A percentile compares a stretch with the other conserved stretches of the same genome.
phyloP scores from a whole-genome alignment of 2,113 vertebrate genomes.

The Callaeas wilsoni region DNA sequence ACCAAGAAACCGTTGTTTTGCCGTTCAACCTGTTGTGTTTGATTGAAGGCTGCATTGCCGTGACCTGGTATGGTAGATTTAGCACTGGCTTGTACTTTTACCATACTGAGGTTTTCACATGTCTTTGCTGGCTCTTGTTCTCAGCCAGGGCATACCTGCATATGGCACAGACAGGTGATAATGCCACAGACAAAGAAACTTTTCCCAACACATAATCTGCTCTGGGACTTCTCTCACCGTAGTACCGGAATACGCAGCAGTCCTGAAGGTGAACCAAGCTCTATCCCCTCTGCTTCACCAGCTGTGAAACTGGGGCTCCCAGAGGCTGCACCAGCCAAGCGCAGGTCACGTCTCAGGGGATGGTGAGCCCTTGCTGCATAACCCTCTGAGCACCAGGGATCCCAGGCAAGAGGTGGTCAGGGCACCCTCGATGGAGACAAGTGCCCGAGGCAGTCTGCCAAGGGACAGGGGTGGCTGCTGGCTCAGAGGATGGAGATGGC shows the following conservation, averaged over 20 bases:
- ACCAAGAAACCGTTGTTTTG: not conserved
- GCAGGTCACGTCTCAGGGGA: not conserved
- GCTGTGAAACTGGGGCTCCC: not conserved
- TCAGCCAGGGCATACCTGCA: not conserved
- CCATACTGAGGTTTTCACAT: not conserved
- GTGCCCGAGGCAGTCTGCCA: not conserved
- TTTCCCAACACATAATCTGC: not conserved
- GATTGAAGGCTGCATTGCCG: not conserved
- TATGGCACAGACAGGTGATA: not conserved
- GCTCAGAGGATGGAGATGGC: not conserved
- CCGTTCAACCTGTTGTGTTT: not conserved
- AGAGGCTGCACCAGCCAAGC: not conserved
- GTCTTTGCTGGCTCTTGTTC: not conserved
- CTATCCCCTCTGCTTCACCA: not conserved
- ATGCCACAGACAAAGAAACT: not conserved
- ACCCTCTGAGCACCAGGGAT: not conserved
- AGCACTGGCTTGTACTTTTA: not conserved
- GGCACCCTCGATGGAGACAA: fast-evolving
- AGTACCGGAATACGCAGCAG: not conserved
- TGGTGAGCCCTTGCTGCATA: not conserved
- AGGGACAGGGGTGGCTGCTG: not conserved
- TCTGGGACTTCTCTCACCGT: not conserved
- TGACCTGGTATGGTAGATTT: not conserved
- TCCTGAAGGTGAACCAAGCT: not conserved
- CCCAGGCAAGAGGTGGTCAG: not conserved